Conservation (phyloP, 2,888 invertebrate genomes). For the Rhamphomyia laevipes region DNA sequence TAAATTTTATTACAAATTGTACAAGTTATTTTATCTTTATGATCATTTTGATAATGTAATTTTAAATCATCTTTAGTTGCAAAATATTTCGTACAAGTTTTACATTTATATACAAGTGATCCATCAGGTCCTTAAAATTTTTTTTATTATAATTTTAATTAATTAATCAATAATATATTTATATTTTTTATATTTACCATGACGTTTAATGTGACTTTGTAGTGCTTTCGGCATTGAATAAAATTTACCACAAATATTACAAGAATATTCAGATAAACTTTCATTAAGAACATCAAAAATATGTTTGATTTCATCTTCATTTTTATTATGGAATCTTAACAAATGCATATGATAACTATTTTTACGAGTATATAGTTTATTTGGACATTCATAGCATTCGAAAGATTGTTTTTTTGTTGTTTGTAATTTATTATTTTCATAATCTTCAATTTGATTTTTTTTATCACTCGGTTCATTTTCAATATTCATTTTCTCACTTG, state of each 20-base stretch:
- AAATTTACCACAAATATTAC: slow-evolving; percentile 30
- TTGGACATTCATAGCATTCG: not conserved
- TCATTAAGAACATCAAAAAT: not conserved
- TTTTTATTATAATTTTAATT: not conserved
- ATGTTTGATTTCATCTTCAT: not conserved
- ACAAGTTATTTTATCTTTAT: slow-evolving; percentile 37
- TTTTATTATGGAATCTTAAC: not conserved
- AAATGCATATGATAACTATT: not conserved
- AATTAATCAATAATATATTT: not conserved
- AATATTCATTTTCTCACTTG: not conserved
- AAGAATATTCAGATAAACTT: slow-evolving; percentile 20
- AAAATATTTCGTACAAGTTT: slow-evolving; percentile 35
- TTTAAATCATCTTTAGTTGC: slow-evolving; percentile 33
- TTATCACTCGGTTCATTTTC: not conserved
- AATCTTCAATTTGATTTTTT: not conserved
- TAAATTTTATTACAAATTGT: slow-evolving; percentile 31
- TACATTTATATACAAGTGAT: slow-evolving; percentile 34
- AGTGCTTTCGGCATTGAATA: slow-evolving; percentile 29
- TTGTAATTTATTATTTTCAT: not conserved
- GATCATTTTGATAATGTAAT: slow-evolving; percentile 33
- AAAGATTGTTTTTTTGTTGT: not conserved
- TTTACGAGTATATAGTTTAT: not conserved
- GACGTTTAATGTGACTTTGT: slow-evolving; percentile 28
- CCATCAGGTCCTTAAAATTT: slow-evolving; percentile 23
- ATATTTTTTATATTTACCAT: slow-evolving; percentile 20